A percentile compares a stretch with the other conserved stretches of the same genome.
phyloP scores from a whole-genome alignment of 53 echinoderm and acorn worm genomes.

The Mesocentrotus franciscanus region DNA sequence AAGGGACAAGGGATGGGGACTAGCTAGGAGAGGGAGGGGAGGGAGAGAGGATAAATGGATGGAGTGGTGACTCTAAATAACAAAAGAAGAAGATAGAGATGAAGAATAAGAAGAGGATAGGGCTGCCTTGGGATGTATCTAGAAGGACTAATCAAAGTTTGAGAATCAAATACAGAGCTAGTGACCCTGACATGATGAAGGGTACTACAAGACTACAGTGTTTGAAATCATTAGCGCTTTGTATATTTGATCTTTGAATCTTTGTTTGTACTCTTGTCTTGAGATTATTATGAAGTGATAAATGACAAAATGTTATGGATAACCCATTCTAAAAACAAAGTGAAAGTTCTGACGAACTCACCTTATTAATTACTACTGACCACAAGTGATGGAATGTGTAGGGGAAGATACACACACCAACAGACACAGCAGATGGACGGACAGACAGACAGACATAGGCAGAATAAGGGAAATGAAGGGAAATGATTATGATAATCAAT shows the following conservation, averaged over 20 bases:
- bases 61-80: not conserved
- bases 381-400: not conserved
- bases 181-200: not conserved
- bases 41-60: not conserved
- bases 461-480: not conserved
- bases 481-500: not conserved
- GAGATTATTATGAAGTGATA: slow-evolving; percentile 29
- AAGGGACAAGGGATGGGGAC: too few species aligned
- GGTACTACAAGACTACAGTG: not conserved
- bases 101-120: not conserved
- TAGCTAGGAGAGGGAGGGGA: too few species aligned
- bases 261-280: not conserved
- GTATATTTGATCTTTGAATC: slow-evolving; percentile 48
- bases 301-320: not conserved
- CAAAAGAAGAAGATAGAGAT: not conserved
- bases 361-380: slow-evolving; percentile 1
- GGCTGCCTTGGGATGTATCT: not conserved
- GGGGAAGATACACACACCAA: not conserved
- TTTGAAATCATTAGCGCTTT: slow-evolving; percentile 22
- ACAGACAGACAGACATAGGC: not conserved
- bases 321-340: slow-evolving; percentile 14
- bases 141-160: not conserved
- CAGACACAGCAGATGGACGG: not conserved
- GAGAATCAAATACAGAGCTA: not conserved
- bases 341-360: slow-evolving; percentile 13